These are phyloP conservation scores for Agriopis marginaria DNA, from an alignment of 2,888 invertebrate species.

Conservation along the genomic window DNA sequence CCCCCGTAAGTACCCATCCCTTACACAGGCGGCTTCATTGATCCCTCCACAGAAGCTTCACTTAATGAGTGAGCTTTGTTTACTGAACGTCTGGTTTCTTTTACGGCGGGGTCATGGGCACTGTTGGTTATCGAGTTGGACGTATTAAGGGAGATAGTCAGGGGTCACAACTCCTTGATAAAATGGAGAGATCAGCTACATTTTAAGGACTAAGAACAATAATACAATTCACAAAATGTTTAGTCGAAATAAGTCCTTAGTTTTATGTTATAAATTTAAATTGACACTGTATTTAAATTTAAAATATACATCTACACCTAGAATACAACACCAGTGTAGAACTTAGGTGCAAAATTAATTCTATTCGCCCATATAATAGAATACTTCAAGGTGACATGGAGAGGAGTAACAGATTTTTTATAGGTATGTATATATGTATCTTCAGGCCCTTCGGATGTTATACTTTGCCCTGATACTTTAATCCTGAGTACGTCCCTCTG, in stretches of 20 bases:
- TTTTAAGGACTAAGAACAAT: too few species aligned
- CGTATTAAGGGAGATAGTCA: slow-evolving; percentile 3
- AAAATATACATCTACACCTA: too few species aligned
- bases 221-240: too few species aligned
- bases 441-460: background rate
- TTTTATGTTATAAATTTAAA: too few species aligned
- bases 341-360: too few species aligned
- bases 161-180: background rate
- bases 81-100: slow-evolving; percentile 59
- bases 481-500: slow-evolving; percentile 1
- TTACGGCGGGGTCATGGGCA: slow-evolving; percentile 49
- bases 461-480: background rate
- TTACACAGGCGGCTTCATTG: slow-evolving; percentile 51
- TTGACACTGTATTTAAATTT: too few species aligned
- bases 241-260: too few species aligned
- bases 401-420: too few species aligned
- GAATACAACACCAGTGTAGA: too few species aligned
- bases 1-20: slow-evolving; percentile 40
- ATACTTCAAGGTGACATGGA: too few species aligned
- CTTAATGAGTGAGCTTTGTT: slow-evolving; percentile 63
- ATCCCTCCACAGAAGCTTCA: slow-evolving; percentile 47
- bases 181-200: background rate
- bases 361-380: too few species aligned
- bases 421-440: too few species aligned
- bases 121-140: slow-evolving; percentile 34